phyloP scores from a whole-genome alignment of 2,888 invertebrate genomes.

The Ferdinandea cuprea region DNA sequence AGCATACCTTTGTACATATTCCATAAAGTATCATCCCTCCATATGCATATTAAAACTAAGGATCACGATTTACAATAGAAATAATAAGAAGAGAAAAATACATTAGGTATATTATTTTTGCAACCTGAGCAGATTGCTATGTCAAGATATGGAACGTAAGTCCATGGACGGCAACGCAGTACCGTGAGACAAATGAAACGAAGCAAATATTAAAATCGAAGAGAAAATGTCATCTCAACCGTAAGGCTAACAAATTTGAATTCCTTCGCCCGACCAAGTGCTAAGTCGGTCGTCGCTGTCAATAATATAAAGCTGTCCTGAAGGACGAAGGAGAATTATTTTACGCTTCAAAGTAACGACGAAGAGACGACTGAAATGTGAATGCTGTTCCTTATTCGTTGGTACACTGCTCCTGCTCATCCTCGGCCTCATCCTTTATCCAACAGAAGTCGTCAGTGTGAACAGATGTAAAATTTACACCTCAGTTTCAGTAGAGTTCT shows the following conservation, averaged over 20 bases:
- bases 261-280: constrained; percentile 56
- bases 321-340: constrained; percentile 13
- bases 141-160: neutral
- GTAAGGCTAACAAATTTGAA: constrained; percentile 46
- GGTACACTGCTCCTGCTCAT: neutral
- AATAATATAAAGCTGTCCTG: constrained; percentile 17
- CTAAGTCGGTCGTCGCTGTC: constrained; percentile 32
- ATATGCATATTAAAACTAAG: constrained; percentile 46
- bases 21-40: neutral
- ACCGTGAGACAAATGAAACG: constrained; percentile 46
- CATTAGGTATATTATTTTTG: constrained; percentile 46
- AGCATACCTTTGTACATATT: neutral
- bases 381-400: constrained; percentile 14
- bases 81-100: constrained; percentile 20
- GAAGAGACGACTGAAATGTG: too few relatives aligned
- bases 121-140: constrained; percentile 27
- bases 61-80: constrained; percentile 16
- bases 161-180: constrained; percentile 13
- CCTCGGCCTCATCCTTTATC: too few relatives aligned
- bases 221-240: constrained; percentile 42
- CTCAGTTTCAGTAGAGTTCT: constrained; percentile 26
- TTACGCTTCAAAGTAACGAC: constrained; percentile 45
- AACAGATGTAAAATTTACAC: constrained; percentile 42
- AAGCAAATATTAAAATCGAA: constrained; percentile 59
- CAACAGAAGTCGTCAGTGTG: neutral